These are phyloP conservation scores for Nycticryphes semicollaris DNA, from an alignment of 2,113 vertebrate genomes.

Conservation along the genomic window DNA sequence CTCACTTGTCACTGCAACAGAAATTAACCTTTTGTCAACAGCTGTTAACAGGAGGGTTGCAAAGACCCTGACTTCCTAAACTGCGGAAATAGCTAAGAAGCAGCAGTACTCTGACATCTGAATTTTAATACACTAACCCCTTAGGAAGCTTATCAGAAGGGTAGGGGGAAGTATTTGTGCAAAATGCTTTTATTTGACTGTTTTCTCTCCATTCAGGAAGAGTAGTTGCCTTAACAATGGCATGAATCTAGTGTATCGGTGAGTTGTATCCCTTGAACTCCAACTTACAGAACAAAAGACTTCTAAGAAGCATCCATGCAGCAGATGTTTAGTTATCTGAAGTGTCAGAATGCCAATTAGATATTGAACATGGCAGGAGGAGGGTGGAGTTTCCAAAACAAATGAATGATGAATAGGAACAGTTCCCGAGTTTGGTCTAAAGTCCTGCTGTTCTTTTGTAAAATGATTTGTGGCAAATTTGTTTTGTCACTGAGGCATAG, in stretches of 20 bases:
- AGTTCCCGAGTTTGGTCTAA: conserved; percentile 82
- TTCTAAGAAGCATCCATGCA: conserved; percentile 80
- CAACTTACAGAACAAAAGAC: conserved; percentile 76
- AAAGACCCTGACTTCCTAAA: conserved; percentile 5
- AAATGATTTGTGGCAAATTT: conserved; percentile 99
- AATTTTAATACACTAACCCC: conserved; percentile 50
- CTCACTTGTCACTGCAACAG: not conserved
- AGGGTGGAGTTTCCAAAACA: conserved; percentile 81
- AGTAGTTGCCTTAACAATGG: conserved; percentile 64
- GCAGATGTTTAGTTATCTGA: conserved; percentile 91
- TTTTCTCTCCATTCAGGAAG: conserved; percentile 36
- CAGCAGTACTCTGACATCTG: conserved; percentile 28
- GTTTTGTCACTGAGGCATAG: conserved; percentile 95
- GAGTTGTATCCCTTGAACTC: conserved; percentile 75
- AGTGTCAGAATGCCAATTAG: conserved; percentile 92
- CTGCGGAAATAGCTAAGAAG: not conserved
- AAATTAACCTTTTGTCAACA: conserved; percentile 49
- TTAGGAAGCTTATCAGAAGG: conserved; percentile 29
- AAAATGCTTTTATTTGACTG: conserved; percentile 32
- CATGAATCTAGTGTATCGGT: conserved; percentile 57
- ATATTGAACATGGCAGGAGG: conserved; percentile 85
- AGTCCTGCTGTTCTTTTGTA: conserved; percentile 94
- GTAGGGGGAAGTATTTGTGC: conserved; percentile 53
- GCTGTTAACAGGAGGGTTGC: not conserved
- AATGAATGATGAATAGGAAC: conserved; percentile 85